Base-by-base conservation (phyloP, 1,140 invertebrate species). In the Bombus vancouverensis region DNA sequence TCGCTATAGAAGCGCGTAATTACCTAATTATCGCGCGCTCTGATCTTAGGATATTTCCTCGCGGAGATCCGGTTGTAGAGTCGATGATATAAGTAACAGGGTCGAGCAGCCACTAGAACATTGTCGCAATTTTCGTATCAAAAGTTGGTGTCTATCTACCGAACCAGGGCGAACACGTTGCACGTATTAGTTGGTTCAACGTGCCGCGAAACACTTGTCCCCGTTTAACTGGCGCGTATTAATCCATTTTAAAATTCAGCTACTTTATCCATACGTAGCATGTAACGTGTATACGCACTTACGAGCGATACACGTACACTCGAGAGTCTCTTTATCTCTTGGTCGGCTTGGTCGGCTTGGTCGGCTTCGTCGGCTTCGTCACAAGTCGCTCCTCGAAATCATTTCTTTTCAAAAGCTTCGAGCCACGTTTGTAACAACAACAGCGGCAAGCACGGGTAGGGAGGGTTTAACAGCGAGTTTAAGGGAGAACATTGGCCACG, bases 201-300 rank as follows among this genome's bases (percentile, higher is more conserved):
- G 66, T 78, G 66, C 68, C 66, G 74, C 82, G 74, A 53, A 59
- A 78, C 77, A 78, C 82, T 83, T 83, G 82, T 68, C 75, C 82
- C 32, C 75, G 71, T 84, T 80, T 79, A 84, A 71, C 82, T 25
- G 39, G n/a, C 66, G 75, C 39, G 66, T 84, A 84, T 84, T 79
- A 84, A 84, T 84, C 47, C 75, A 79, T 84, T 79, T 84, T 79
- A 78, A 83, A 78, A 66, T 77, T 70, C 74, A 71, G 59, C 37
- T 47, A 78, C 74, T 77, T 34, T 28, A 70, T 83, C 37, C 34
- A 22, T 83, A 53, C 74, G 47, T 78, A n/a, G 28, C 18, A 22
- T 62, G 62, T 42, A 66, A 57, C 34, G 37, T 71, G 65, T 71
- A 71, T 44, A 78, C 65, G 10, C 65, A 44, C 65, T 83, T n/a